A percentile compares a stretch with the other conserved stretches of the same genome.
phyloP scores from a whole-genome alignment of 2,888 invertebrate genomes.

The Electrophaes corylata region DNA sequence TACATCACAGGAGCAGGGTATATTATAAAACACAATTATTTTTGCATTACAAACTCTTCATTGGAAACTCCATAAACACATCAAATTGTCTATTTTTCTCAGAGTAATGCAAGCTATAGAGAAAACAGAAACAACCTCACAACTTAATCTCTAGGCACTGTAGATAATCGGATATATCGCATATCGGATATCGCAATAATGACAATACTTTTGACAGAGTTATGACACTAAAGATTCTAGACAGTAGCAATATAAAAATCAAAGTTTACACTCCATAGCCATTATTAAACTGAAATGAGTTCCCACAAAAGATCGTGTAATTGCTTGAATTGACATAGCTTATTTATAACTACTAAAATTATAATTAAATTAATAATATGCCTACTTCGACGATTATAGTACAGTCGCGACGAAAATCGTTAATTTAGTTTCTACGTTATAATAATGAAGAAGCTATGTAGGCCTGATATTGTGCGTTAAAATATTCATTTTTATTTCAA shows the following conservation, averaged over 20 bases:
- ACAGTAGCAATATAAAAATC: background rate
- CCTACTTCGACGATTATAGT: constrained; percentile 46
- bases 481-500: constrained; percentile 4
- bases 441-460: constrained; percentile 32
- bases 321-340: constrained; percentile 76
- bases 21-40: constrained; percentile 79
- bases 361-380: constrained; percentile 57
- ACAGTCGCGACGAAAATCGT: constrained; percentile 36
- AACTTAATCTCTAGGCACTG: too few relatives aligned
- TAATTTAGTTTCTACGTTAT: constrained; percentile 28
- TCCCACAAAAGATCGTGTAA: constrained; percentile 45
- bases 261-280: constrained; percentile 21
- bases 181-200: too few relatives aligned
- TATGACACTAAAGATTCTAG: background rate
- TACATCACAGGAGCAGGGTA: constrained; percentile 84
- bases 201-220: background rate
- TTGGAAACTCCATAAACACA: constrained; percentile 40
- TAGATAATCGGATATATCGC: too few relatives aligned
- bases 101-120: constrained; percentile 25
- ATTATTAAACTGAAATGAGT: constrained; percentile 46
- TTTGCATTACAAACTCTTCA: constrained; percentile 54
- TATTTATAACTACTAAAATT: constrained; percentile 61
- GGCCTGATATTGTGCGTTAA: constrained; percentile 36
- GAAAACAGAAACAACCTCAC: too few relatives aligned
- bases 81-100: constrained; percentile 24